Base-by-base conservation (phyloP, 92 coral and sea anemone genomes). In the Pocillopora grandis region DNA sequence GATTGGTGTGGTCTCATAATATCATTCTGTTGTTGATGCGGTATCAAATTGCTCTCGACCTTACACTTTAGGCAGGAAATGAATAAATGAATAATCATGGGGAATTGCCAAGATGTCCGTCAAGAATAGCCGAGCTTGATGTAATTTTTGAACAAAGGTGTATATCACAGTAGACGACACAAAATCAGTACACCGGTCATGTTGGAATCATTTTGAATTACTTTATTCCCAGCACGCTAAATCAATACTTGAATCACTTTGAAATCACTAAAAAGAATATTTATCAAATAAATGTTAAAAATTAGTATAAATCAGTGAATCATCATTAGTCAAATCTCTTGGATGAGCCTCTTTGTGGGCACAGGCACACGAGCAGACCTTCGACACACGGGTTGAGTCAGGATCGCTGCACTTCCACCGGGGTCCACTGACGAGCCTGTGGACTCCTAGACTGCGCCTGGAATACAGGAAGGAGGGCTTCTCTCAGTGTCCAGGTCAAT, bases 281-380 rank as follows among this genome's bases (percentile, higher is more conserved):
- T 18, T 21, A 52, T 52, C 19, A n/a, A 62, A 21, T 36, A 56
- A 19, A 57, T 61, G 10, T 73, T 12, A 4, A 35, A 73, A 18
- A 14, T 10, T 14, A 14, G 5, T 62, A 62, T 14, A 64, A 16
- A 64, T 16, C 7, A 16, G 68, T 64, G 5, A 16, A 64, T 64
- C 68, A 64, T 62, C 60, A 16, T 9, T 63, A 42, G 63, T 77
- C 81, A 77, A 64, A 63, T 77, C 60, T 77, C 71, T 77, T 77
- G 71, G 52, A 35, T 77, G 60, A 77, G 70, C 62, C 79, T 83
- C 61, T 66, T 71, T 58, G 85, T 66, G 9, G 85, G 78, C 77
- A 72, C 64, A 12, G 85, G 13, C 49, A 81, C 73, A 68, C 77
- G 37, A 52, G 76, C 0, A 69, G 85, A 81, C 67, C 58, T 80